Evolutionary conservation across 2,888 invertebrate species (phyloP).

Genomic region (Heterodera filipjevi): DNA sequence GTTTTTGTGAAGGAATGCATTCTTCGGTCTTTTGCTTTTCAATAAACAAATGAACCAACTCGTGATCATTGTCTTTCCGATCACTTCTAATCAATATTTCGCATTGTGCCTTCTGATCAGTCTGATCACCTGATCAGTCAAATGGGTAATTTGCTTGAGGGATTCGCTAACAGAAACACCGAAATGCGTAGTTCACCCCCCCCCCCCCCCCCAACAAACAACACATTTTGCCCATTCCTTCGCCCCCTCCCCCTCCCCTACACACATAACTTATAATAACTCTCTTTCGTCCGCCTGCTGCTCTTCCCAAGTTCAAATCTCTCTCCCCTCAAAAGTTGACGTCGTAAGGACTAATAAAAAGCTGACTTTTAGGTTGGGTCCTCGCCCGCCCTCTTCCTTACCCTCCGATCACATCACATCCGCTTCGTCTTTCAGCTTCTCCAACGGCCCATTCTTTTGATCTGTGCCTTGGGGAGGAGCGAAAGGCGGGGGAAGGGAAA

Average conservation of each 20-base stretch:
- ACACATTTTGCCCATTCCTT: background rate
- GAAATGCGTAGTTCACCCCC: background rate
- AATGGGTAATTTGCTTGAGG: background rate
- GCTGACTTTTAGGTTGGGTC: background rate
- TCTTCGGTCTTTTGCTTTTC: too few relatives aligned
- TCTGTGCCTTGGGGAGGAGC: background rate
- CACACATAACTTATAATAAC: background rate
- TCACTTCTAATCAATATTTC: background rate
- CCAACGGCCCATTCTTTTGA: conserved; percentile 1
- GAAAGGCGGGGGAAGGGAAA: background rate
- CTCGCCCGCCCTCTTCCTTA: background rate
- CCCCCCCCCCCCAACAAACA: background rate
- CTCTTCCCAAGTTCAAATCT: background rate
- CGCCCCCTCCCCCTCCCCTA: background rate
- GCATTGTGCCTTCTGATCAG: too few relatives aligned
- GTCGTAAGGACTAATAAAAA: conserved; percentile 12
- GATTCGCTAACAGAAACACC: background rate
- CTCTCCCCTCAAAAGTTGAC: background rate
- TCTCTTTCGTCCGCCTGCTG: background rate
- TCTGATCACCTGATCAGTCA: background rate
- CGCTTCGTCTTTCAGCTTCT: background rate
- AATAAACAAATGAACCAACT: too few relatives aligned
- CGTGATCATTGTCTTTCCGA: background rate
- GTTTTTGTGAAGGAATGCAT: too few relatives aligned
- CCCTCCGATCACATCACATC: background rate